These are phyloP conservation scores for Typhlichthys subterraneus DNA, from an alignment of 2,797 vertebrate species.

Conservation along the genomic window DNA sequence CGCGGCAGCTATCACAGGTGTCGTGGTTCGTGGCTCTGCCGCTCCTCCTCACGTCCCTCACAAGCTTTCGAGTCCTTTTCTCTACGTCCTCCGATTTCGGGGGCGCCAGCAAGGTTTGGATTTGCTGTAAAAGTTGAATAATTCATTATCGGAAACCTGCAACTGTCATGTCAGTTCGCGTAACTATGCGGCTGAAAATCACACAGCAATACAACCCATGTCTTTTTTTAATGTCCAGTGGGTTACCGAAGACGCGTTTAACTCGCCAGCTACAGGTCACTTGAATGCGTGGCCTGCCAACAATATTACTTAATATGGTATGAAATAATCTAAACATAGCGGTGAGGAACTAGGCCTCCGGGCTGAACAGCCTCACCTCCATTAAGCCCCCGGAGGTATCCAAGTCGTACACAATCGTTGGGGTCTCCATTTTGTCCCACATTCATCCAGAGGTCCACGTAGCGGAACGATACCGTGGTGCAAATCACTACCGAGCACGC, in stretches of 20 bases:
- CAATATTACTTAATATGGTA: not conserved
- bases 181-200: not conserved
- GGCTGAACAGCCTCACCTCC: conserved; percentile 83
- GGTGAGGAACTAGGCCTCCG: conserved; percentile 12
- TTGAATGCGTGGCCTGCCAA: fast-evolving
- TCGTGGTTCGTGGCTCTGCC: conserved; percentile 96
- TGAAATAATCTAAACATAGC: not conserved
- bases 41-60: conserved; percentile 91
- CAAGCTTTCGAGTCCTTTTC: conserved; percentile 90
- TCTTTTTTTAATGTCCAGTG: conserved; percentile 9
- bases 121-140: conserved; percentile 83
- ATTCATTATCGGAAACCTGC: conserved; percentile 2
- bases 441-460: conserved; percentile 82
- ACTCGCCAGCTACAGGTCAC: conserved; percentile 2
- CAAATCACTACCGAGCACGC: conserved; percentile 9
- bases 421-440: conserved; percentile 99
- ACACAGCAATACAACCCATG: conserved; percentile 6
- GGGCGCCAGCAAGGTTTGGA: conserved; percentile 94
- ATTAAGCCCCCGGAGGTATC: conserved; percentile 97
- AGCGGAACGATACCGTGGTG: conserved; percentile 17
- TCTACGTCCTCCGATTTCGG: conserved; percentile 95
- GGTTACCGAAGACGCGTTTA: not conserved
- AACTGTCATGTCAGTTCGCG: not conserved
- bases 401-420: conserved; percentile 98
- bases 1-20: conserved; percentile 97